Evolutionary conservation across 2,888 invertebrate genomes (phyloP).

Genomic region (Xestia ashworthii): DNA sequence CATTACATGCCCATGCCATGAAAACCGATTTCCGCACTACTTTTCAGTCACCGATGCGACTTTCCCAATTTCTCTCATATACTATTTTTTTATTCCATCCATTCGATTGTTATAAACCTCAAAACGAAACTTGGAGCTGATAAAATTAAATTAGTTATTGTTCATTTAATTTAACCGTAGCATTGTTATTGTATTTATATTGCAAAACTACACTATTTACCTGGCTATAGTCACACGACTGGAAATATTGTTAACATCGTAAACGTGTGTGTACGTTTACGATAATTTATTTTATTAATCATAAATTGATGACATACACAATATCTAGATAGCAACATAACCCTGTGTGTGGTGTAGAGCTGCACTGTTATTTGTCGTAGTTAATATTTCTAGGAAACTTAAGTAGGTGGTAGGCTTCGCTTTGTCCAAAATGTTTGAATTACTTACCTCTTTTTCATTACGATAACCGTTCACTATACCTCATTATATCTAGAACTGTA

Average conservation of each 20-base stretch:
- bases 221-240: not conserved
- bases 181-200: not conserved
- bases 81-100: not conserved
- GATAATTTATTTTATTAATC: not conserved
- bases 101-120: not conserved
- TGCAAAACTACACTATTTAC: not conserved
- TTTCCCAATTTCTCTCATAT: too few species aligned
- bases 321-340: not conserved
- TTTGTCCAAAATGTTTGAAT: not conserved
- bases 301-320: not conserved
- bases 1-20: too few species aligned
- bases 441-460: not conserved
- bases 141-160: conserved; percentile 22
- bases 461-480: not conserved
- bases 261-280: not conserved
- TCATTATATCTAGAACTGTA: not conserved
- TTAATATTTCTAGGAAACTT: not conserved
- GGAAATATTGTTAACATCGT: conserved; percentile 5
- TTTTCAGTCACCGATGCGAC: too few species aligned
- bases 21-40: too few species aligned
- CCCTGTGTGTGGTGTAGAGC: not conserved
- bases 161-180: conserved; percentile 1
- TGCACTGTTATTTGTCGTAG: not conserved
- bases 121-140: not conserved
- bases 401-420: too few species aligned